These are phyloP conservation scores for Halocynthia aurantium DNA, from an alignment of 23 tunicate genomes.

Conservation along the genomic window DNA sequence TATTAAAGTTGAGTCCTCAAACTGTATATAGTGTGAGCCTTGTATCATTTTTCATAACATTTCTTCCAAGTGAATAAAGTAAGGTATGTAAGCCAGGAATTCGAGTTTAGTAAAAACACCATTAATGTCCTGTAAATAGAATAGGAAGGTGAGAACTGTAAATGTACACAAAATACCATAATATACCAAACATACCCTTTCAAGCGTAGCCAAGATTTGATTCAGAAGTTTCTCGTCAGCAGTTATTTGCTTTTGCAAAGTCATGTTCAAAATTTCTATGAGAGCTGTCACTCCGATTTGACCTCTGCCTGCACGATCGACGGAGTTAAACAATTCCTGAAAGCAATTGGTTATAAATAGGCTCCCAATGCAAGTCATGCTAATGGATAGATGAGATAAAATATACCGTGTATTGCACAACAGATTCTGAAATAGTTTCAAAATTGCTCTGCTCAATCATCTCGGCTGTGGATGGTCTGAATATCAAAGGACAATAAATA, in stretches of 20 bases:
- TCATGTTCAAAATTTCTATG: conserved; percentile 52
- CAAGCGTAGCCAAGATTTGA: conserved; percentile 64
- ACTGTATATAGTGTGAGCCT: no score
- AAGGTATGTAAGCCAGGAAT: conserved; percentile 60
- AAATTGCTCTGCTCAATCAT: conserved; percentile 73
- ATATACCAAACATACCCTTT: conserved; percentile 41
- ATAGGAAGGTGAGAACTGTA: background rate
- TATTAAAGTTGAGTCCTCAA: no score
- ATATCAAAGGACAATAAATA: background rate
- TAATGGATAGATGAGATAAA: no score
- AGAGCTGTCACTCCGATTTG: conserved; percentile 68
- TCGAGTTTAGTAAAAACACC: conserved; percentile 54
- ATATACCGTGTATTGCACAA: conserved; percentile 70
- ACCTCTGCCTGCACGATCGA: conserved; percentile 77
- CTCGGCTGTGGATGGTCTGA: conserved; percentile 43
- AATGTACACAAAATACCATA: background rate
- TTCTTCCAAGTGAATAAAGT: conserved; percentile 63
- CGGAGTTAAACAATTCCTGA: conserved; percentile 66
- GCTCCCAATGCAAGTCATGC: no score
- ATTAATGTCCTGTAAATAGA: conserved; percentile 38
- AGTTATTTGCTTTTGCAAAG: conserved; percentile 66
- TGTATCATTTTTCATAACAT: conserved; percentile 35
- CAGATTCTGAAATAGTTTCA: conserved; percentile 50
- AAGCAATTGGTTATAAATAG: background rate
- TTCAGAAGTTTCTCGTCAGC: conserved; percentile 49